phyloP scores from a whole-genome alignment of 2,888 invertebrate genomes.

The Gnatocerus cornutus region DNA sequence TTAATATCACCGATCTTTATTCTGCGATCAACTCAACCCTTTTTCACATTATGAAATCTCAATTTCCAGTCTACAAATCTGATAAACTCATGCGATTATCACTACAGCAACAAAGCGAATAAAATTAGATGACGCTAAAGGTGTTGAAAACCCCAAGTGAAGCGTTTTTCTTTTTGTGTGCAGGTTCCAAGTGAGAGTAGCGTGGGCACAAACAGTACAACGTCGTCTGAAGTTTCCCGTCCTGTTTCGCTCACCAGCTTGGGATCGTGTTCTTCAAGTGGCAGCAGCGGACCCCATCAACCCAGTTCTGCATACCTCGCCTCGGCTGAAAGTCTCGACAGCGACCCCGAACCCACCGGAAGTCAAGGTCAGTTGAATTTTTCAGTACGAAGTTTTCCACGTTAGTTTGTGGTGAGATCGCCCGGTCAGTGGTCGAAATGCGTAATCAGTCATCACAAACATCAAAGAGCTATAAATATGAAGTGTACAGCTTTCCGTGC shows the following conservation, averaged over 20 bases:
- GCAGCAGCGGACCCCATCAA: conserved; percentile 75
- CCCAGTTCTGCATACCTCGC: conserved; percentile 87
- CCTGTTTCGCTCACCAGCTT: conserved; percentile 86
- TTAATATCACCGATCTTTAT: too few species aligned
- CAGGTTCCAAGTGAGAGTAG: conserved; percentile 70
- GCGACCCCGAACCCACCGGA: conserved; percentile 78
- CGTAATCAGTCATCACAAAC: background rate
- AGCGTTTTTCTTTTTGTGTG: conserved; percentile 47
- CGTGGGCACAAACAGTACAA: conserved; percentile 73
- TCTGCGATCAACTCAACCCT: too few species aligned
- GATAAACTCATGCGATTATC: background rate
- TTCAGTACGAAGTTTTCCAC: conserved; percentile 5
- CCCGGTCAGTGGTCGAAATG: background rate
- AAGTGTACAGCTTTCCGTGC: conserved; percentile 46
- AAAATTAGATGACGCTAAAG: conserved; percentile 23
- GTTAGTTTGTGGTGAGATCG: conserved; percentile 34
- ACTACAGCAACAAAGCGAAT: conserved; percentile 12
- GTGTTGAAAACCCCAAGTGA: conserved; percentile 21
- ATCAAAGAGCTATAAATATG: conserved; percentile 49
- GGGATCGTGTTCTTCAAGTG: conserved; percentile 81
- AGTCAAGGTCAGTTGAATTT: conserved; percentile 67
- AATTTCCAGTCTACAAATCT: too few species aligned
- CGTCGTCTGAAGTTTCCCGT: conserved; percentile 75
- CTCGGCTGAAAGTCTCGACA: conserved; percentile 90
- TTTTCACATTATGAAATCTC: too few species aligned